Evolutionary conservation across 2,888 invertebrate species (phyloP).

Genomic region (Lithosia quadra): DNA sequence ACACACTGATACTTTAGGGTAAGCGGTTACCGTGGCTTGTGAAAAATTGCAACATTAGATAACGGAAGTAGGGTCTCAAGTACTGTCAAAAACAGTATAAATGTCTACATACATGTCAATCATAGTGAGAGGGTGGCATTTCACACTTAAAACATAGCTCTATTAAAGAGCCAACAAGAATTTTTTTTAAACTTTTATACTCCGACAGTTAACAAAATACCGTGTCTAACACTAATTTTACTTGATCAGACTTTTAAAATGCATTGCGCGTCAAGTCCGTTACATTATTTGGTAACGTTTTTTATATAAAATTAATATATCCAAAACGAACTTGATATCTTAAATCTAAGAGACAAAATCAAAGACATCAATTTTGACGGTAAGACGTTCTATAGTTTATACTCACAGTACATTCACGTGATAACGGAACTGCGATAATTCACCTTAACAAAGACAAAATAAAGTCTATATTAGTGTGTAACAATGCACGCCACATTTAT

Average conservation of each 20-base stretch:
- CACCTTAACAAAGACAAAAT: not conserved
- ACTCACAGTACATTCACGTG: not conserved
- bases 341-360: conserved; percentile 1
- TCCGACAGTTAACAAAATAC: not conserved
- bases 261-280: not conserved
- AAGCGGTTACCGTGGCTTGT: no score
- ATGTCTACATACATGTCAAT: no score
- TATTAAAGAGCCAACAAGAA: not conserved
- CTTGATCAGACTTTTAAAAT: not conserved
- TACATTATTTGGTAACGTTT: not conserved
- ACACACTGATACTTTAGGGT: not conserved
- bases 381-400: not conserved
- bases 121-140: not conserved
- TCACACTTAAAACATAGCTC: no score
- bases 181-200: not conserved
- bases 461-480: not conserved
- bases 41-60: not conserved
- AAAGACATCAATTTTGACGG: not conserved
- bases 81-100: no score
- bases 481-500: not conserved
- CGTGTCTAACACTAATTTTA: not conserved
- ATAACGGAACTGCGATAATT: not conserved
- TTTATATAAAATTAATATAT: not conserved
- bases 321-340: not conserved
- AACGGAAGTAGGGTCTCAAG: not conserved